Evolutionary conservation across 2,888 invertebrate genomes (phyloP).

Genomic region (Rhingia rostrata): DNA sequence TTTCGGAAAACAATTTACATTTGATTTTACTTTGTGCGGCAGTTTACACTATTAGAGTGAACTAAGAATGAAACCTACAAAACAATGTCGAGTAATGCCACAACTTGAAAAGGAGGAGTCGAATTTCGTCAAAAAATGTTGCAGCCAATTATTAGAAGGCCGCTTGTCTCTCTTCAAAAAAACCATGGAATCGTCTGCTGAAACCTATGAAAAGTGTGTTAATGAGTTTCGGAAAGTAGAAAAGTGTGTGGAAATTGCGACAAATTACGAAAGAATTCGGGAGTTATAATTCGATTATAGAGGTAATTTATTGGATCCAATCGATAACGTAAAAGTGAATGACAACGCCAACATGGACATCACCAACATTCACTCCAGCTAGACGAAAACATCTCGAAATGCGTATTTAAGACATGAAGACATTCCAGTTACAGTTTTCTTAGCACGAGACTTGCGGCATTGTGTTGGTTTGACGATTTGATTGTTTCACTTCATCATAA

Average conservation of each 20-base stretch:
- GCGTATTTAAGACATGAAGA: background rate
- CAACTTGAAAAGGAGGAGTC: no score
- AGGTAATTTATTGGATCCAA: background rate
- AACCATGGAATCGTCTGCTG: background rate
- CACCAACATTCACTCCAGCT: background rate
- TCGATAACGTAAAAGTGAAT: background rate
- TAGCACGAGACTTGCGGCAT: background rate
- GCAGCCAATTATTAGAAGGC: no score
- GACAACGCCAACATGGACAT: background rate
- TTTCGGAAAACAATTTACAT: no score
- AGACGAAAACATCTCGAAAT: background rate
- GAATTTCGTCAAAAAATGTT: no score
- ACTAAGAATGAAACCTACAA: no score
- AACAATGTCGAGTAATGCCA: no score
- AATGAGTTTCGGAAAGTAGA: background rate
- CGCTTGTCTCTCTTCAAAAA: background rate
- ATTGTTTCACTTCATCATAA: no score
- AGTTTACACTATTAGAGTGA: no score
- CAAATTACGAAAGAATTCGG: background rate
- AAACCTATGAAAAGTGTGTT: conserved; percentile 8
- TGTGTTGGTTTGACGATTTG: no score
- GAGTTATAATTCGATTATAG: background rate
- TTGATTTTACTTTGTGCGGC: no score
- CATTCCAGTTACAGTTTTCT: no score
- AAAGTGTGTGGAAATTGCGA: background rate